Evolutionary conservation across 2,113 vertebrate species (phyloP).

Genomic region (Ursus arctos): DNA sequence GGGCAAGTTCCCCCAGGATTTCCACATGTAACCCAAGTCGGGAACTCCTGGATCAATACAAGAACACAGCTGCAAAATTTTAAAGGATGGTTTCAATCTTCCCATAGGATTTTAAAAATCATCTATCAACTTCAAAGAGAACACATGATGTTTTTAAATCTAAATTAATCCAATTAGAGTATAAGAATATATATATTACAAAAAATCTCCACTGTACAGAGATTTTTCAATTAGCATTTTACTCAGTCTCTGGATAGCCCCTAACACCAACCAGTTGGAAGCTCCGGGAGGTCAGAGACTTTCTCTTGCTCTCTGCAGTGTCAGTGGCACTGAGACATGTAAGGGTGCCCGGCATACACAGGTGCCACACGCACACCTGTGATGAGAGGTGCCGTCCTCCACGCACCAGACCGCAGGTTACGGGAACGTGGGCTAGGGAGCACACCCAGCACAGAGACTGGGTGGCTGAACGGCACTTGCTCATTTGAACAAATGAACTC

Average conservation of each 20-base stretch:
- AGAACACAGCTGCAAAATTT: not conserved
- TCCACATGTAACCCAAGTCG: not conserved
- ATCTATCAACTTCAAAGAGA: not conserved
- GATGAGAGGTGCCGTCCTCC: accelerated
- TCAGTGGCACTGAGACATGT: accelerated
- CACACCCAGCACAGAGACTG: not conserved
- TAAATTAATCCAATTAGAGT: conserved; percentile 54
- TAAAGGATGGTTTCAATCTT: not conserved
- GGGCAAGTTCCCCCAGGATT: not conserved
- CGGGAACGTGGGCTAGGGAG: not conserved
- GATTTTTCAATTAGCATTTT: not conserved
- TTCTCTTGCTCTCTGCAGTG: not conserved
- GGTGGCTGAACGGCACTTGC: not conserved
- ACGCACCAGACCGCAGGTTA: not conserved
- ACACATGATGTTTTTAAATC: not conserved
- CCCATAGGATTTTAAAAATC: not conserved
- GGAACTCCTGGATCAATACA: not conserved
- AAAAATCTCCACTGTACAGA: not conserved
- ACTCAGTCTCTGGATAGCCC: not conserved
- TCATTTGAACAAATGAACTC: not conserved
- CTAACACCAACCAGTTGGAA: not conserved
- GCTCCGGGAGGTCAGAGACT: not conserved
- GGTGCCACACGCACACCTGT: not conserved
- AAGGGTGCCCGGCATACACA: not conserved
- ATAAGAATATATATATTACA: not conserved